Conservation (phyloP, 1,140 invertebrate genomes). For the Antheraea pernyi region DNA sequence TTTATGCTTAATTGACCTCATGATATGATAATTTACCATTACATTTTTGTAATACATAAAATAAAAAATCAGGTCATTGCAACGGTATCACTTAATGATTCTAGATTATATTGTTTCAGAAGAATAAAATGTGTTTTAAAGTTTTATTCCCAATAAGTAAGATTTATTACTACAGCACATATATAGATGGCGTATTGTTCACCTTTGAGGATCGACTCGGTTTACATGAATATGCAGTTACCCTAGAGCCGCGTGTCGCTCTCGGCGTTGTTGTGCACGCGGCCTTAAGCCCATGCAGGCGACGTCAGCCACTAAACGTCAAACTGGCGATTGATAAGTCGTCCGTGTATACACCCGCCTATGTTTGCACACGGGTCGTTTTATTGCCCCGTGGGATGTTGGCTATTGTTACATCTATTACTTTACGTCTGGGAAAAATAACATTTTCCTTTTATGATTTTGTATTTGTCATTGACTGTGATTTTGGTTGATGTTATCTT, state of each 20-base stretch:
- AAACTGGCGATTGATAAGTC: conserved; percentile 58
- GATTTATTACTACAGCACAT: too few relatives aligned
- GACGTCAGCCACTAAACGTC: conserved; percentile 56
- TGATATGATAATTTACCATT: too few relatives aligned
- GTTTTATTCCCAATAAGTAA: too few relatives aligned
- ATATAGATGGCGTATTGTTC: background rate
- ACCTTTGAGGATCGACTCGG: background rate
- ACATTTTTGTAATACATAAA: too few relatives aligned
- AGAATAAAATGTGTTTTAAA: too few relatives aligned
- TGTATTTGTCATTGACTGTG: conserved; percentile 11
- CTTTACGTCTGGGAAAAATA: conserved; percentile 50
- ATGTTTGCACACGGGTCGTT: conserved; percentile 49
- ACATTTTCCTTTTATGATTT: conserved; percentile 40
- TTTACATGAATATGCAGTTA: background rate
- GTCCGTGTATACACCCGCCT: conserved; percentile 29
- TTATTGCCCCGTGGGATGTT: conserved; percentile 60
- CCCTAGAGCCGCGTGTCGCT: conserved; percentile 29
- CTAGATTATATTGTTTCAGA: too few relatives aligned
- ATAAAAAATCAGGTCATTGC: too few relatives aligned
- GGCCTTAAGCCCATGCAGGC: conserved; percentile 44
- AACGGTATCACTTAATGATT: too few relatives aligned
- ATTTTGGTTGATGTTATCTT: background rate
- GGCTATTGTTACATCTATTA: conserved; percentile 51
- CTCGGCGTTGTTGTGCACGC: conserved; percentile 36
- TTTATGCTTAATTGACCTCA: too few relatives aligned